Evolutionary conservation across 35 echinoderm and acorn worm genomes (phyloP), one percentile per base, ranked within the genome.

Genomic region (Holothuria glaberrima): DNA sequence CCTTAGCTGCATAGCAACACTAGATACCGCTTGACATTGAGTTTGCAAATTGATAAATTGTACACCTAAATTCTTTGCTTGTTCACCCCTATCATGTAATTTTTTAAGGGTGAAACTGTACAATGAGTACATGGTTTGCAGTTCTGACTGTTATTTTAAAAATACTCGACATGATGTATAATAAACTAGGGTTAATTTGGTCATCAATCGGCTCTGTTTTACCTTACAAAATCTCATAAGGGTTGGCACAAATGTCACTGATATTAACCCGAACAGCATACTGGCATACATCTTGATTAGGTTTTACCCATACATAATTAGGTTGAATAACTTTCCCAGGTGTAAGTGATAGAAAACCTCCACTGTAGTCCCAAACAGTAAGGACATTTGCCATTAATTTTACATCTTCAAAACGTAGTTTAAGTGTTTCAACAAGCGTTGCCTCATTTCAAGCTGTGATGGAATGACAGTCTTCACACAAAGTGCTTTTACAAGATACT

Each of bases 281-380:
- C 36, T 41, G 36, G 36, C 36, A 41, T 4, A 41, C 36, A 41
- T 41, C 36, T 7, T 2, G 67, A 12, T 70, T 0, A 24, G 67
- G 67, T 26, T 70, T 70, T 24, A 70, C 67, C 67, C 67, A 70
- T 2, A 22, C 25, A 20, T 24, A 29, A 70, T 10, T 70, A 31
- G 5, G 25, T 70, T 29, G 25, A 14, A 29, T 70, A 26, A 70
- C 64, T 12, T 22, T 68, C 64, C 64, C 64, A 24, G 64, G 64
- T 68, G 21, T 6, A 68, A 68, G n/a, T n/a, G n/a, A n/a, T 41
- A 41, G 2, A 64, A 64, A 64, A 4, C 2, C 60, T 4, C 60
- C 60, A 64, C 60, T 64, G 60, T 64, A 64, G 12, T 64, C 60
- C 60, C 60, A 64, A 64, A 22, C 60, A 64, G 60, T 64, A 12